phyloP scores from a whole-genome alignment of 2,113 vertebrate genomes.

The Corythoichthys intestinalis region DNA sequence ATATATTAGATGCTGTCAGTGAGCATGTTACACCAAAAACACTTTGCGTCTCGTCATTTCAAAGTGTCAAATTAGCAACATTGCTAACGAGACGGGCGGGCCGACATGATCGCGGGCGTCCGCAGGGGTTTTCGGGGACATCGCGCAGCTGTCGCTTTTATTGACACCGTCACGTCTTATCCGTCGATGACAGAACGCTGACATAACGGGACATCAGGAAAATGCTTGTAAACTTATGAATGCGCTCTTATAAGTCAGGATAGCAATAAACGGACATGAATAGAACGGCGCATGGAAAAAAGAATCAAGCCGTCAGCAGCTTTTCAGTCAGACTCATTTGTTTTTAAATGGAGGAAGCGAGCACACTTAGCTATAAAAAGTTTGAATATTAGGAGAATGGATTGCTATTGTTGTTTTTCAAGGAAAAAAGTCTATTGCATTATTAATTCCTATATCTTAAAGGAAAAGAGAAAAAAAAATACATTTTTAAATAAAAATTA shows the following conservation, averaged over 20 bases:
- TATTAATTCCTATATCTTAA: no score
- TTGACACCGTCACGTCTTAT: constrained; percentile 73
- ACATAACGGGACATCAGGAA: neutral
- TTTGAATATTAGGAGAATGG: no score
- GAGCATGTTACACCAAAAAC: neutral
- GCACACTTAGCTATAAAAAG: no score
- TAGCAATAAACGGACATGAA: neutral
- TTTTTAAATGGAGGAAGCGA: no score
- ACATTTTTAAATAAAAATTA: no score
- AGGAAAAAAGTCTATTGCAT: no score
- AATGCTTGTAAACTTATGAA: neutral
- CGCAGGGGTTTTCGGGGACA: neutral
- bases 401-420: no score
- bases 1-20: constrained; percentile 18
- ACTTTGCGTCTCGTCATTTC: constrained; percentile 59
- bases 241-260: neutral
- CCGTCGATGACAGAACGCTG: constrained; percentile 20
- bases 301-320: neutral
- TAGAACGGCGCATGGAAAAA: neutral
- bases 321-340: neutral
- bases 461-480: no score
- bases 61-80: constrained; percentile 73
- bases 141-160: constrained; percentile 73
- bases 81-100: constrained; percentile 59
- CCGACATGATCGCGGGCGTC: constrained; percentile 1